Evolutionary conservation across 2,113 vertebrate species (phyloP).

Genomic region (Paramisgurnus dabryanus): DNA sequence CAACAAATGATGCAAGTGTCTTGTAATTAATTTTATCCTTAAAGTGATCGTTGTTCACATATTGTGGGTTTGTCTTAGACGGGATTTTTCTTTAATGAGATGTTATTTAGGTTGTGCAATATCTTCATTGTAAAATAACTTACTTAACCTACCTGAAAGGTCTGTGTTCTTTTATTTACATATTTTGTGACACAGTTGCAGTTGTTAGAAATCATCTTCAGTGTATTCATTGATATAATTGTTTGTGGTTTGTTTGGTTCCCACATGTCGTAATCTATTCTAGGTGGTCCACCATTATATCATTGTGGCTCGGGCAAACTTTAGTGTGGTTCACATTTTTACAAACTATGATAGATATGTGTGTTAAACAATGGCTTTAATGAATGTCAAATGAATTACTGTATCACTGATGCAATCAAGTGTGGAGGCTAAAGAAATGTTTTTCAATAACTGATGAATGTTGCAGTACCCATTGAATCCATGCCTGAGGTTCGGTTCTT

Average conservation of each 20-base stretch:
- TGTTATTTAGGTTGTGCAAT: conserved; percentile 23
- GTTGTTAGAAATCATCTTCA: conserved; percentile 21
- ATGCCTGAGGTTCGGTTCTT: conserved; percentile 21
- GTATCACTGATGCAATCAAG: conserved; percentile 13
- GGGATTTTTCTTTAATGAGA: conserved; percentile 16
- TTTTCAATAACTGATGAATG: conserved; percentile 4
- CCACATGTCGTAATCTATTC: conserved; percentile 32
- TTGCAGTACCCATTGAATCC: conserved; percentile 4
- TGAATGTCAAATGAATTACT: conserved; percentile 51
- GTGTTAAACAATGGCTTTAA: conserved; percentile 53
- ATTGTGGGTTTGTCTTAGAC: conserved; percentile 11
- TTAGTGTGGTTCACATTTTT: conserved; percentile 32
- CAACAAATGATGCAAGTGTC: conserved; percentile 59
- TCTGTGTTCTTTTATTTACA: conserved; percentile 8
- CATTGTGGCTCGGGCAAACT: conserved; percentile 21
- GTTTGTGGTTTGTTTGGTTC: conserved; percentile 23
- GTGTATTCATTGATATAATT: conserved; percentile 8
- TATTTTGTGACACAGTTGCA: conserved; percentile 8
- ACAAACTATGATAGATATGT: neutral
- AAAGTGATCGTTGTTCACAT: conserved; percentile 4
- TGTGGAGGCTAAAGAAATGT: neutral
- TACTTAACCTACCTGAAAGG: conserved; percentile 6
- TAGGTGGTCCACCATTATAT: conserved; percentile 20
- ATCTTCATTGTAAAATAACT: conserved; percentile 22
- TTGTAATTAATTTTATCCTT: conserved; percentile 25